These are phyloP conservation scores for Heteromyza rotundicornis DNA, from an alignment of 2,888 invertebrate genomes.

Conservation along the genomic window DNA sequence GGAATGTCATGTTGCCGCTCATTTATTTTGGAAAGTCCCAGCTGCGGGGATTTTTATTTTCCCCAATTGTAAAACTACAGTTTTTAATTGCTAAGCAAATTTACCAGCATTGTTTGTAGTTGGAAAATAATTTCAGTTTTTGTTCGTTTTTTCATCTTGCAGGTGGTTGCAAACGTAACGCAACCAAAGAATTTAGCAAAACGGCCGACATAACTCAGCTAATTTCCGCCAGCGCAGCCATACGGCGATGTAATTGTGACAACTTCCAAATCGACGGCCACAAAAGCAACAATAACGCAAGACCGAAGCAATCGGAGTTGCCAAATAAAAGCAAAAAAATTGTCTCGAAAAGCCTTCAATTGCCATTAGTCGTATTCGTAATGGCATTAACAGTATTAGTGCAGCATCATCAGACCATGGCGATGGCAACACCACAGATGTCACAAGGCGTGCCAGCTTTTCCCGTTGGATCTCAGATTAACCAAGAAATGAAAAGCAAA, in stretches of 20 bases:
- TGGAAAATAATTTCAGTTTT: too few relatives aligned
- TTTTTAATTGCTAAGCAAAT: not conserved
- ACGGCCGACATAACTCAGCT: constrained; percentile 45
- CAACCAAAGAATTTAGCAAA: constrained; percentile 47
- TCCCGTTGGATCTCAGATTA: constrained; percentile 24
- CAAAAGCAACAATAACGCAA: constrained; percentile 18
- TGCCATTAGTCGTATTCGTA: constrained; percentile 8
- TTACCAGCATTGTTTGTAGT: too few relatives aligned
- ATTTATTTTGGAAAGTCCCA: constrained; percentile 31
- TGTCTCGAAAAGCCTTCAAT: constrained; percentile 27
- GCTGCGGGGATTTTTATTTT: constrained; percentile 27
- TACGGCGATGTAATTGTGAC: constrained; percentile 17
- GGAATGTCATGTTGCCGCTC: not conserved
- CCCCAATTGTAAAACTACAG: not conserved
- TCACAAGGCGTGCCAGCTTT: not conserved
- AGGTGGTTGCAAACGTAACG: constrained; percentile 48
- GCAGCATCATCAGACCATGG: constrained; percentile 21
- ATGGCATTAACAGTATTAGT: constrained; percentile 20
- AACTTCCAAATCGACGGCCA: constrained; percentile 10
- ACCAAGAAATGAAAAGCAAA: constrained; percentile 20
- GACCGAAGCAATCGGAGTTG: constrained; percentile 23
- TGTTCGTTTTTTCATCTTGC: constrained; percentile 25
- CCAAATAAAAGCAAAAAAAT: constrained; percentile 30
- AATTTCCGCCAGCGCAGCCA: constrained; percentile 26
- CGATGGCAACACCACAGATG: constrained; percentile 17